These are phyloP conservation scores for Pholis gunnellus DNA, from an alignment of 2,113 vertebrate genomes.

Conservation along the genomic window DNA sequence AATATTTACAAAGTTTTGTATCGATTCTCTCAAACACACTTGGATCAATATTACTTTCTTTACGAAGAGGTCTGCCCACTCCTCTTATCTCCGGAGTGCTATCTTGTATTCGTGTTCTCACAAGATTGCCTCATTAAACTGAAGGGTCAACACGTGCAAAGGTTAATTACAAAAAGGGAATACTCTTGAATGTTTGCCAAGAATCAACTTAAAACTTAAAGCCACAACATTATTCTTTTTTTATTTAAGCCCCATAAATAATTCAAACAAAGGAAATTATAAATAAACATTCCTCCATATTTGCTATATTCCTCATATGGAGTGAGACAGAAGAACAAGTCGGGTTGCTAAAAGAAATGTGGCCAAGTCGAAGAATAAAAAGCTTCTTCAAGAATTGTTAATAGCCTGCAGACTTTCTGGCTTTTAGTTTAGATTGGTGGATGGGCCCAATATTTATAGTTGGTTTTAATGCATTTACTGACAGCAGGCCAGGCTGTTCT, in stretches of 20 bases:
- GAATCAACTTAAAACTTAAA: not conserved
- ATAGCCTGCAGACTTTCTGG: conserved; percentile 25
- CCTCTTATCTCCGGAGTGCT: conserved; percentile 56
- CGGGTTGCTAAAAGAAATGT: not conserved
- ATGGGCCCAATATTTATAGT: conserved; percentile 61
- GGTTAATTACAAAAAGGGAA: conserved; percentile 45
- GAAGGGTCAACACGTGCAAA: conserved; percentile 64
- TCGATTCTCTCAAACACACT: conserved; percentile 34
- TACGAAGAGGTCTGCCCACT: conserved; percentile 24
- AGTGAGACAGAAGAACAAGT: not conserved
- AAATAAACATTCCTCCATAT: not conserved
- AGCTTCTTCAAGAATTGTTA: conserved; percentile 20
- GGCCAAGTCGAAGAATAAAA: conserved; percentile 17
- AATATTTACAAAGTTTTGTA: conserved; percentile 49
- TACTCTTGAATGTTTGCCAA: conserved; percentile 28
- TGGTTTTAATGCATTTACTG: conserved; percentile 67
- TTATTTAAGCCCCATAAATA: not conserved
- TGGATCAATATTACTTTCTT: conserved; percentile 45
- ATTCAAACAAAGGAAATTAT: not conserved
- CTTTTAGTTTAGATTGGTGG: conserved; percentile 51
- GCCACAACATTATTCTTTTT: not conserved
- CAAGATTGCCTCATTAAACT: conserved; percentile 59
- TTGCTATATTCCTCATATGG: not conserved
- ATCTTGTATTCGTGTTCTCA: conserved; percentile 46
- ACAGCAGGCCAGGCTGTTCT: conserved; percentile 64